A percentile compares a stretch with the other conserved stretches of the same genome.
phyloP scores from a whole-genome alignment of 2,113 vertebrate species.

The Siniperca chuatsi region DNA sequence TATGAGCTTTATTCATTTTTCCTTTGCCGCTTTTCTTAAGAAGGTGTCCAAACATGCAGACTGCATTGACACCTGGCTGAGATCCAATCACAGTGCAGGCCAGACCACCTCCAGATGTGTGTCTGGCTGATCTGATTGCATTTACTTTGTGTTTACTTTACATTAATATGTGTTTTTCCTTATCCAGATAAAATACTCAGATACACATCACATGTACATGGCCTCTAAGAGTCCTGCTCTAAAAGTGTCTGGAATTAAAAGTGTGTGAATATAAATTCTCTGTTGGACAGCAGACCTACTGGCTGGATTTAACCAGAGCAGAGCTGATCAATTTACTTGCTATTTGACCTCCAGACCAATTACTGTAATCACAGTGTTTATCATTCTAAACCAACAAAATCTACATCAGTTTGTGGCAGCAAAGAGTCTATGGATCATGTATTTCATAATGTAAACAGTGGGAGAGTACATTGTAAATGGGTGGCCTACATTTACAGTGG shows the following conservation, averaged over 20 bases:
- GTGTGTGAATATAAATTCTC: conserved; percentile 6
- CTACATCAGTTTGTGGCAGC: not conserved
- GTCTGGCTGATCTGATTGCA: not conserved
- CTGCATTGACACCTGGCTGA: not conserved
- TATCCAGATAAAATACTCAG: not conserved
- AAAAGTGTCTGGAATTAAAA: not conserved
- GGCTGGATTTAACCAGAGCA: conserved; percentile 20
- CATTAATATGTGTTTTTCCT: not conserved
- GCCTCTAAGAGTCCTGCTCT: not conserved
- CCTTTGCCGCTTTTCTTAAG: not conserved
- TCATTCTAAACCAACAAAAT: not conserved
- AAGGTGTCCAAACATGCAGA: not conserved
- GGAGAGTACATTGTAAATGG: not conserved
- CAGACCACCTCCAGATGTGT: not conserved
- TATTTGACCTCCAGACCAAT: conserved; percentile 1
- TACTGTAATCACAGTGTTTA: not conserved
- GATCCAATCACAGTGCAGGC: not conserved
- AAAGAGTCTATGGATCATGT: not conserved
- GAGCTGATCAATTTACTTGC: conserved; percentile 20
- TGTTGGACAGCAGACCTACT: not conserved
- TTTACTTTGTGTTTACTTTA: no score
- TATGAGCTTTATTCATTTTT: not conserved
- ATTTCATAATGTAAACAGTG: conserved; percentile 31
- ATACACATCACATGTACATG: not conserved
- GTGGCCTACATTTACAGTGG: not conserved